Evolutionary conservation across 2,888 invertebrate species (phyloP), one percentile per base, ranked within the genome.

Genomic region (Isoperla grammatica): DNA sequence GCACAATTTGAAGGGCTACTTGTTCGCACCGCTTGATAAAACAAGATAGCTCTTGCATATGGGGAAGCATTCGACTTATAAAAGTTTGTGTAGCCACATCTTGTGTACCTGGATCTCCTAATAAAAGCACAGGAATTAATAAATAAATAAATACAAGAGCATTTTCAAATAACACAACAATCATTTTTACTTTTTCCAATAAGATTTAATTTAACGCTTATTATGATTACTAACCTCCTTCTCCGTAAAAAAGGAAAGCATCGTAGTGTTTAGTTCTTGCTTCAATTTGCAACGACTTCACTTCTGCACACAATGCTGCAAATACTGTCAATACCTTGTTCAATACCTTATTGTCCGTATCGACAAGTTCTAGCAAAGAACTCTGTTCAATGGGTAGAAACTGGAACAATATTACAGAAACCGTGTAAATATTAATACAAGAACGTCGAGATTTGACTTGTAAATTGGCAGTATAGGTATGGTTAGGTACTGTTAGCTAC

Each of bases 301-400:
- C 83, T 77, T 95, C 95, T 66, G 83, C 79, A 73, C 90, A 91
- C 1, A 93, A 76, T 8, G 88, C 83, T 13, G 87, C 84, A 61
- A 95, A 81, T 0, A 90, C 88, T 43, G 87, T 83, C 8, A 95
- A 76, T 48, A 93, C 81, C 75, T 89, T 87, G 37, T 87, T 87
- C 67, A 94, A 79, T 53, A 86, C 76, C 70, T 87, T 88, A 71
- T 92, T 92, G 73, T 94, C 92, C 20, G 90, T 90, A 65, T 88
- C 85, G 11, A 90, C 83, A 62, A 94, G 73, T 65, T 87, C 83
- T 35, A 87, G 75, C 35, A 90, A 72, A 3, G 82, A 77, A 12
- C 85, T 77, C 65, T 82, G 79, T 74, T 92, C 90, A 65, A 74
- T 77, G 1, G 83, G 79, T 56, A 75, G 71, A 62, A 76, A 76